Conservation (phyloP, 2,113 vertebrate species). For the Spilogale gracilis region DNA sequence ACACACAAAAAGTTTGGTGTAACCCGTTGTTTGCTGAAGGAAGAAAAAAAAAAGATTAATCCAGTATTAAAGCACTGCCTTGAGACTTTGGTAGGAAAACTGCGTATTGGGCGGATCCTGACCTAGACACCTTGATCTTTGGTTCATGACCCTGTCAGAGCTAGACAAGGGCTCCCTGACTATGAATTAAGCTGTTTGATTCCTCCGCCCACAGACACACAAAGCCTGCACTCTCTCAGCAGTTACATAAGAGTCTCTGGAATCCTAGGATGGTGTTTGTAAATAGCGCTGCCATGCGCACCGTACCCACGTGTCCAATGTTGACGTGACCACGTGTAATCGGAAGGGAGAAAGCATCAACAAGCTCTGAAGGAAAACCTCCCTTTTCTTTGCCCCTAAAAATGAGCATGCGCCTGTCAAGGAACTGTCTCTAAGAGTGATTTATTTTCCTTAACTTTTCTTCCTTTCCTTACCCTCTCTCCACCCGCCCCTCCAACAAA, state of each 20-base stretch:
- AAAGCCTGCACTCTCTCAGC: conserved; percentile 30
- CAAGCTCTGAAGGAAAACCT: rapidly evolving
- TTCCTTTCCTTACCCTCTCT: not conserved
- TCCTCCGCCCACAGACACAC: not conserved
- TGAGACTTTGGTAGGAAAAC: not conserved
- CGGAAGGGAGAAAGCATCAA: not conserved
- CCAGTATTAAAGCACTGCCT: not conserved
- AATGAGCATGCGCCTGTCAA: not conserved
- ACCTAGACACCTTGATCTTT: conserved; percentile 53
- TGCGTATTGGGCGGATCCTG: not conserved
- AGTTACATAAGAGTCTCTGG: conserved; percentile 45
- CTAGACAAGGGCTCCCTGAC: not conserved
- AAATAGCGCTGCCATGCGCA: conserved; percentile 79
- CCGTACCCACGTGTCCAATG: not conserved
- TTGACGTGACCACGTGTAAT: not conserved
- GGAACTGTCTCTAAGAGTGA: not conserved
- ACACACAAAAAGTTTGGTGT: not conserved
- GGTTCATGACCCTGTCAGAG: conserved; percentile 61
- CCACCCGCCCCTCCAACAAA: no score
- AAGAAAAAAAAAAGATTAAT: not conserved
- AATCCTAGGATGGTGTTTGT: conserved; percentile 82
- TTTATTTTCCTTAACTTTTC: not conserved
- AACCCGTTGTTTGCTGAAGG: not conserved
- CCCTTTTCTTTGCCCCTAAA: not conserved
- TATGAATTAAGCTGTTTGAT: conserved; percentile 40